phyloP scores from a whole-genome alignment of 2,888 invertebrate species.

The Empis livida region DNA sequence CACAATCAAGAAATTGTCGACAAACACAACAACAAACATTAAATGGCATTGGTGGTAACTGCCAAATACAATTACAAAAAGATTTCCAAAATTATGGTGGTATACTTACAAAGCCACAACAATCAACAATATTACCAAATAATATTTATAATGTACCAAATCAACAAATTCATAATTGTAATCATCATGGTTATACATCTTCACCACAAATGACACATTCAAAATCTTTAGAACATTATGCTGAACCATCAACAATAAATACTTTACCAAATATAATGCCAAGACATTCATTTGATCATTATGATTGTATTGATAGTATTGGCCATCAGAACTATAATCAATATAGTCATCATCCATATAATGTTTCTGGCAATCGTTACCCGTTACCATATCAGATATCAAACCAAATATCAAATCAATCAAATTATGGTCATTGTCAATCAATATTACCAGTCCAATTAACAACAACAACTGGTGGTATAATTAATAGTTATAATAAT shows the following conservation, averaged over 20 bases:
- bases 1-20: constrained; percentile 7
- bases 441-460: too few relatives aligned
- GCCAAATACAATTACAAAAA: neutral
- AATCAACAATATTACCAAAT: neutral
- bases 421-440: constrained; percentile 1
- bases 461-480: neutral
- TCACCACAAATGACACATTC: constrained; percentile 29
- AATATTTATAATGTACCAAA: neutral
- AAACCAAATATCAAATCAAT: constrained; percentile 20
- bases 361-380: constrained; percentile 34
- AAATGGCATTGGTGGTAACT: constrained; percentile 10
- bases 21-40: constrained; percentile 9
- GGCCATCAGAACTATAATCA: constrained; percentile 15
- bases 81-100: neutral
- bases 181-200: too few relatives aligned
- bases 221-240: constrained; percentile 34
- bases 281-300: constrained; percentile 35
- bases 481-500: neutral
- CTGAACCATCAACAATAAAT: constrained; percentile 15
- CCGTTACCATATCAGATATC: constrained; percentile 34
- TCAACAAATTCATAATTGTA: neutral
- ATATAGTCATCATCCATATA: constrained; percentile 22
- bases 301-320: constrained; percentile 32
- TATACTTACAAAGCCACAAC: neutral
- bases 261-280: constrained; percentile 16